Evolutionary conservation across 2,888 invertebrate species (phyloP).

Genomic region (Nemurella pictetii): DNA sequence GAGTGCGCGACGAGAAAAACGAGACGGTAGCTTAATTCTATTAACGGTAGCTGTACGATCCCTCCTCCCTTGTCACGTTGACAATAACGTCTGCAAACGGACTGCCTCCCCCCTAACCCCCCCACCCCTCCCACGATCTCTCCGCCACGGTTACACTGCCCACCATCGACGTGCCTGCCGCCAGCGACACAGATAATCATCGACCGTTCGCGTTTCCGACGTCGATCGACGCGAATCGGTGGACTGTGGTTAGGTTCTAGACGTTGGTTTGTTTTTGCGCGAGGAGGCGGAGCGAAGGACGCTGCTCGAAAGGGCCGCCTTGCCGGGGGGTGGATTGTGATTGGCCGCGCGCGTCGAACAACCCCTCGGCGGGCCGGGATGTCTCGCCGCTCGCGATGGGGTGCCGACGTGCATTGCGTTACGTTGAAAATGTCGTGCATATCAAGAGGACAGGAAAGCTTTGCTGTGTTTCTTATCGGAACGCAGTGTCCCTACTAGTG

Average conservation of each 20-base stretch:
- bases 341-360: no score
- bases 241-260: background rate
- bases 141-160: background rate
- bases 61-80: constrained; percentile 16
- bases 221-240: background rate
- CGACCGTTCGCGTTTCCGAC: background rate
- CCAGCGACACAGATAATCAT: background rate
- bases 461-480: no score
- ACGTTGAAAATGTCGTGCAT: no score
- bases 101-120: no score
- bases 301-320: no score
- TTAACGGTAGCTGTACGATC: background rate
- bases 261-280: background rate
- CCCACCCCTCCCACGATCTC: background rate
- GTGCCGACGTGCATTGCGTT: no score
- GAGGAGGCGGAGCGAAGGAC: no score
- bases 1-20: background rate
- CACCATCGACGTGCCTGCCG: background rate
- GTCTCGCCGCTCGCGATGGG: no score
- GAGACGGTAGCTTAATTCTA: background rate
- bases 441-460: no score
- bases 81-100: constrained; percentile 18
- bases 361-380: no score
- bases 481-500: no score
- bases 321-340: no score